Evolutionary conservation across 2,888 invertebrate genomes (phyloP).

Genomic region (Drosophila merina): DNA sequence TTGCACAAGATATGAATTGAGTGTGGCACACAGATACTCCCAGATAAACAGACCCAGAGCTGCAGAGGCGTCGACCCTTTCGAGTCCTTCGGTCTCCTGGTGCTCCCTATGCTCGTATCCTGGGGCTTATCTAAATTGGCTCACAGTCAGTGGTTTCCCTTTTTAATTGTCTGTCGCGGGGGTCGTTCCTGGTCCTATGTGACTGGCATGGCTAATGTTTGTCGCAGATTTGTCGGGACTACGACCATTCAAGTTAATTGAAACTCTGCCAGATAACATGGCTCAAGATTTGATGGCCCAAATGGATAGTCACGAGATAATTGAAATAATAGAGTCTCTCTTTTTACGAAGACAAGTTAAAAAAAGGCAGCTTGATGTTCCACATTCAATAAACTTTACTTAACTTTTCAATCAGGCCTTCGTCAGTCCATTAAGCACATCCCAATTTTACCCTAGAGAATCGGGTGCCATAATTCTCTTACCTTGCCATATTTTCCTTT

Average conservation of each 20-base stretch:
- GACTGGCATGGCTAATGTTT: conserved; percentile 57
- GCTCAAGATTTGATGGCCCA: conserved; percentile 24
- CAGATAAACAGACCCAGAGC: neutral
- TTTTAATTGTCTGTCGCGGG: conserved; percentile 38
- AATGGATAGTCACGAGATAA: conserved; percentile 21
- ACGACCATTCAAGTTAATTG: conserved; percentile 58
- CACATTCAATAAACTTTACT: neutral
- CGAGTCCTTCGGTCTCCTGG: conserved; percentile 6
- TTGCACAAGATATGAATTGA: conserved; percentile 76
- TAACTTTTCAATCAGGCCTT: conserved; percentile 10
- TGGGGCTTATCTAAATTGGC: conserved; percentile 72
- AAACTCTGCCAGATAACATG: conserved; percentile 42
- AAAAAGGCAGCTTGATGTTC: too few species aligned
- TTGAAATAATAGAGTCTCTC: conserved; percentile 9
- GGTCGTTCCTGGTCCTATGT: conserved; percentile 25
- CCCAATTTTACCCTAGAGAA: neutral
- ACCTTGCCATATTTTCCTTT: conserved; percentile 2
- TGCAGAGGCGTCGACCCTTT: neutral
- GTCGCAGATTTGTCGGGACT: conserved; percentile 16
- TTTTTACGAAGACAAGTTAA: too few species aligned
- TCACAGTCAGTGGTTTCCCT: conserved; percentile 40
- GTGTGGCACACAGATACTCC: conserved; percentile 43
- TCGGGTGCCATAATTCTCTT: neutral
- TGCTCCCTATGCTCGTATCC: conserved; percentile 16
- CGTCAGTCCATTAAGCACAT: conserved; percentile 13